A percentile compares a stretch with the other conserved stretches of the same genome.
phyloP scores from a whole-genome alignment of 1,140 invertebrate genomes.

The Platorchestia sp. region DNA sequence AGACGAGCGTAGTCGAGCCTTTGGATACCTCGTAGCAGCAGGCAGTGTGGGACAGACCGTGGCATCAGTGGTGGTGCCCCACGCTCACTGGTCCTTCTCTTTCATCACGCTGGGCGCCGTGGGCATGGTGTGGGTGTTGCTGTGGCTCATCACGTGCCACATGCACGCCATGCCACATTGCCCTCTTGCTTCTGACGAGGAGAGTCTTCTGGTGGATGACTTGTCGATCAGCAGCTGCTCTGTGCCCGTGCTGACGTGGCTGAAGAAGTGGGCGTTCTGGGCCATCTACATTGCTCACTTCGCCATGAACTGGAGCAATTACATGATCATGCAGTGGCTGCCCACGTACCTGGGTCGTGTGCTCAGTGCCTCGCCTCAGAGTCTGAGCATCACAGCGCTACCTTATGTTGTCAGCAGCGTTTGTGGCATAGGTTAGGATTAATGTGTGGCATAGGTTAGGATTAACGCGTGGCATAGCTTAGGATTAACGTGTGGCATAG shows the following conservation, averaged over 20 bases:
- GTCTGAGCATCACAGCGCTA: slow-evolving; percentile 83
- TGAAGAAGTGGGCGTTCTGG: slow-evolving; percentile 82
- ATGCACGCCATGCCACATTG: neutral
- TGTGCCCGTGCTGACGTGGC: slow-evolving; percentile 79
- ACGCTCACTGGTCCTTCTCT: slow-evolving; percentile 79
- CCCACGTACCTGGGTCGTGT: slow-evolving; percentile 81
- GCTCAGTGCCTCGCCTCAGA: slow-evolving; percentile 80
- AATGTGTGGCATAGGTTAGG: too few species aligned
- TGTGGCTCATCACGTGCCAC: slow-evolving; percentile 79
- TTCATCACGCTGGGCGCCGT: slow-evolving; percentile 82
- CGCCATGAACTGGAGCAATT: slow-evolving; percentile 88
- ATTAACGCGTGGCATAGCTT: too few species aligned
- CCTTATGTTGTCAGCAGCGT: slow-evolving; percentile 85
- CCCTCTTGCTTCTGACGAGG: slow-evolving; percentile 46
- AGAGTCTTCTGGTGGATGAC: slow-evolving; percentile 68
- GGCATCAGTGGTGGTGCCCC: slow-evolving; percentile 76
- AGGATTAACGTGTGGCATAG: too few species aligned
- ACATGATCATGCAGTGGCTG: slow-evolving; percentile 88
- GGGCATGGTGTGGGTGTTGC: slow-evolving; percentile 80
- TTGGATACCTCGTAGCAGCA: slow-evolving; percentile 82
- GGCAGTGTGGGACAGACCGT: slow-evolving; percentile 84
- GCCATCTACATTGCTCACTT: slow-evolving; percentile 85
- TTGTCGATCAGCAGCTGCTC: slow-evolving; percentile 2
- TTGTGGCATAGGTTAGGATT: slow-evolving; percentile 78
- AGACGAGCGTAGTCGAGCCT: slow-evolving; percentile 78